Percentiles rank a stretch among this genome's conserved stretches.
Evolutionary conservation across 2,888 invertebrate genomes (phyloP).

Genomic region (Campopleginae sp.): DNA sequence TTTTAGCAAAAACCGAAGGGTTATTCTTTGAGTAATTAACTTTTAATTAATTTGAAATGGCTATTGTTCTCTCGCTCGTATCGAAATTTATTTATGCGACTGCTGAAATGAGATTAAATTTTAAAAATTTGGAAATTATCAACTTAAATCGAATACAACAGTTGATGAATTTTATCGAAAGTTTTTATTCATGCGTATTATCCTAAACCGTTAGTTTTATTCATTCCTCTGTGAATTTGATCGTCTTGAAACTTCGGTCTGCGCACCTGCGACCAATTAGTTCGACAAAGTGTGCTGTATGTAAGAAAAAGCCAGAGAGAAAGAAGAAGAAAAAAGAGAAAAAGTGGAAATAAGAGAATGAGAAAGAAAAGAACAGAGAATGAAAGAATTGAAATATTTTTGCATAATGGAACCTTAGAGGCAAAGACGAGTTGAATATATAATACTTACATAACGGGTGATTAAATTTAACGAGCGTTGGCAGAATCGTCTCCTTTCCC

Average conservation of each 20-base stretch:
- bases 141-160: background rate
- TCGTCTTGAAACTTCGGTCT: slow-evolving; percentile 69
- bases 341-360: slow-evolving; percentile 57
- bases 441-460: slow-evolving; percentile 74
- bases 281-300: slow-evolving; percentile 69
- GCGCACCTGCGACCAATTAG: slow-evolving; percentile 73
- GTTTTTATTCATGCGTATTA: slow-evolving; percentile 29
- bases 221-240: slow-evolving; percentile 64
- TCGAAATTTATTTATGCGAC: background rate
- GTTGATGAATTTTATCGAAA: slow-evolving; percentile 21
- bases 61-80: background rate
- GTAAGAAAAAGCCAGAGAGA: slow-evolving; percentile 77
- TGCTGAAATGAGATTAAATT: background rate
- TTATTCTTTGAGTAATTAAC: background rate
- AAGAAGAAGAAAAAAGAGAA: slow-evolving; percentile 84
- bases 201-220: slow-evolving; percentile 53
- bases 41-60: background rate
- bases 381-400: slow-evolving; percentile 76
- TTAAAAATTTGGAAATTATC: background rate
- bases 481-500: slow-evolving; percentile 73
- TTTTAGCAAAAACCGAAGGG: background rate
- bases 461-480: slow-evolving; percentile 76
- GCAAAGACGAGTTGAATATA: slow-evolving; percentile 69
- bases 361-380: slow-evolving; percentile 59
- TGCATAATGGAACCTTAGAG: slow-evolving; percentile 75